These are phyloP conservation scores for Atherinomorus stipes DNA, from an alignment of 2,113 vertebrate genomes.

Conservation along the genomic window DNA sequence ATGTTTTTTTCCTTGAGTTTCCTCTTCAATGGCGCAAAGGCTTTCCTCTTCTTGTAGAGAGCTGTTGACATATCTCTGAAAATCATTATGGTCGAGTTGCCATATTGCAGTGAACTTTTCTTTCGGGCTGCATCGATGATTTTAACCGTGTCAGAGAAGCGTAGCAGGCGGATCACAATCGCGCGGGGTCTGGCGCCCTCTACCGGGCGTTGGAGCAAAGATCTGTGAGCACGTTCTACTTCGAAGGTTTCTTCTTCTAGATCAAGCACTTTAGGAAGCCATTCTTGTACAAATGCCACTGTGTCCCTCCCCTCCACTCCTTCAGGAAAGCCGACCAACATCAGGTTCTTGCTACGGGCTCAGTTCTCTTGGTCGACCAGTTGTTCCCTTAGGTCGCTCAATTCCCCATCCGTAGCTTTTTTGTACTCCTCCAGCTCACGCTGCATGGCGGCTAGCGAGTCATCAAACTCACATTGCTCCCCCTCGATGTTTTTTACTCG, in stretches of 20 bases:
- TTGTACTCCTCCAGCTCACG: no score
- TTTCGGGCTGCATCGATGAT: neutral
- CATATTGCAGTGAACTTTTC: slow-evolving; percentile 3
- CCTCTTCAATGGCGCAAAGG: neutral
- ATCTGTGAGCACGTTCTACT: neutral
- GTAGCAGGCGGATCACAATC: slow-evolving; percentile 1
- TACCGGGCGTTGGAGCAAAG: neutral
- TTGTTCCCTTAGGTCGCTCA: no score
- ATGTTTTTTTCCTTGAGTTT: slow-evolving; percentile 1
- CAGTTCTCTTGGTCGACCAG: no score
- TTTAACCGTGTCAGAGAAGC: neutral
- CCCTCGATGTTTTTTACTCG: no score
- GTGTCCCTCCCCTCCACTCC: neutral
- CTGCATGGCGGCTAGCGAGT: no score
- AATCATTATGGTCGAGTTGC: slow-evolving; percentile 2
- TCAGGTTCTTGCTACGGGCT: neutral
- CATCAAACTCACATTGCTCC: no score
- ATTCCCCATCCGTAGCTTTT: no score
- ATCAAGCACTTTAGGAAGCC: slow-evolving; percentile 1
- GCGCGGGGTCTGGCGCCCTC: neutral
- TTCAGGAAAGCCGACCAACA: neutral
- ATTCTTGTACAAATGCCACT: neutral
- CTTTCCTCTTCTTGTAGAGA: neutral
- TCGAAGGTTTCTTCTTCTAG: neutral
- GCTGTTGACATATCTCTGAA: slow-evolving; percentile 11